These are phyloP conservation scores for Onychostruthus taczanowskii DNA, from an alignment of 2,113 vertebrate genomes.

Conservation along the genomic window DNA sequence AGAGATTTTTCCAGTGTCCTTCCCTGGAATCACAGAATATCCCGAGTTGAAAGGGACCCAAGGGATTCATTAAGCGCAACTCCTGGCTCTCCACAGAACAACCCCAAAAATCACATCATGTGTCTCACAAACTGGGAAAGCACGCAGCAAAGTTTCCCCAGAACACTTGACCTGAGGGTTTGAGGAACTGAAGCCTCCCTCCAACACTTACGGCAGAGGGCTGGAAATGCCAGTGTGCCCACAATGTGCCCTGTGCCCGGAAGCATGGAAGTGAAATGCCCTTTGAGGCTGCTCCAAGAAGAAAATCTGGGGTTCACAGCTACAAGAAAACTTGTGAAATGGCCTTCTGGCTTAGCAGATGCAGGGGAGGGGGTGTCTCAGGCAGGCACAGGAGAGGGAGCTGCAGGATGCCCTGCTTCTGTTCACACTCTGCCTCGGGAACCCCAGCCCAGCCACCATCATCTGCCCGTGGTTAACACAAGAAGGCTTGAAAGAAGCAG, in stretches of 20 bases:
- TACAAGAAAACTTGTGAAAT: neutral
- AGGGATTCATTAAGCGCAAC: neutral
- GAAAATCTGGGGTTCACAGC: neutral
- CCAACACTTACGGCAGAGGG: rapidly evolving
- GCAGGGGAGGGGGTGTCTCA: rapidly evolving
- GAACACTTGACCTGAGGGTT: neutral
- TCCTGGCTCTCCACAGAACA: neutral
- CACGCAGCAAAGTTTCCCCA: neutral
- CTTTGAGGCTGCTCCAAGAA: neutral
- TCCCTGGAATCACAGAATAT: neutral
- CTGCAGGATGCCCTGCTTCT: rapidly evolving
- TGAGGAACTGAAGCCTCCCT: neutral
- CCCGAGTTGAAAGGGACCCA: neutral
- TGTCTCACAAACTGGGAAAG: neutral
- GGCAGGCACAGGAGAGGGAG: neutral
- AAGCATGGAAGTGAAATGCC: neutral
- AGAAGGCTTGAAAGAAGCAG: neutral
- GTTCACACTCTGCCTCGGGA: neutral
- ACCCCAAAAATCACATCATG: neutral
- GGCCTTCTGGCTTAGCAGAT: neutral
- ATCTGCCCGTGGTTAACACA: neutral
- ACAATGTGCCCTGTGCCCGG: neutral
- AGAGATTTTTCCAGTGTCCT: neutral
- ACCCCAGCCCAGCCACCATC: neutral
- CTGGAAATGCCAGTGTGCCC: neutral